Evolutionary conservation across 2,797 vertebrate genomes (phyloP).

Genomic region (Macropodus opercularis): DNA sequence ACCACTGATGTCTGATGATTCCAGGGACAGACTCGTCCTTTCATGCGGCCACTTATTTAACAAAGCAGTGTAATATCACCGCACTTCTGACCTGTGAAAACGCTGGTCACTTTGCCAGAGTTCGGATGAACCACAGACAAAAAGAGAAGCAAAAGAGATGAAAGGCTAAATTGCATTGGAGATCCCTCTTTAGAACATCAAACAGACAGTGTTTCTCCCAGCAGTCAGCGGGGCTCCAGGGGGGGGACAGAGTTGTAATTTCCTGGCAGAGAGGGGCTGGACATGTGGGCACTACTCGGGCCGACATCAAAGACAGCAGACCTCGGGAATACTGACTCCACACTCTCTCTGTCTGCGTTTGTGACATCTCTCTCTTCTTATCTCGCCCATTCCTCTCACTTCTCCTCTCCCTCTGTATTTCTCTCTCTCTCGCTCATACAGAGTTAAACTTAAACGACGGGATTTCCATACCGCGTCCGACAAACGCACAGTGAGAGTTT

Average conservation of each 20-base stretch:
- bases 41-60: slow-evolving; percentile 55
- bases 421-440: slow-evolving; percentile 1
- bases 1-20: neutral
- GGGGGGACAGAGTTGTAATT: slow-evolving; percentile 79
- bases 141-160: slow-evolving; percentile 74
- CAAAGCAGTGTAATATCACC: slow-evolving; percentile 41
- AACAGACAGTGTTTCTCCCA: slow-evolving; percentile 73
- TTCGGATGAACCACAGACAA: slow-evolving; percentile 79
- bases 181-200: slow-evolving; percentile 84
- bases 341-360: slow-evolving; percentile 54
- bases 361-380: slow-evolving; percentile 56
- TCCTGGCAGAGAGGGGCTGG: slow-evolving; percentile 82
- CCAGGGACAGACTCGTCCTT: slow-evolving; percentile 17
- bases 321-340: slow-evolving; percentile 61
- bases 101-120: slow-evolving; percentile 60
- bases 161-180: slow-evolving; percentile 82
- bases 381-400: slow-evolving; percentile 18
- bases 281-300: slow-evolving; percentile 78
- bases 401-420: neutral
- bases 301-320: slow-evolving; percentile 78
- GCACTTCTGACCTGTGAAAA: slow-evolving; percentile 71
- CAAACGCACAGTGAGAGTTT: neutral
- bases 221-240: slow-evolving; percentile 78
- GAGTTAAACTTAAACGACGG: slow-evolving; percentile 12
- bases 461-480: too few species aligned